Evolutionary conservation across 2,888 invertebrate genomes (phyloP).

Genomic region (Syrista parreyssii): DNA sequence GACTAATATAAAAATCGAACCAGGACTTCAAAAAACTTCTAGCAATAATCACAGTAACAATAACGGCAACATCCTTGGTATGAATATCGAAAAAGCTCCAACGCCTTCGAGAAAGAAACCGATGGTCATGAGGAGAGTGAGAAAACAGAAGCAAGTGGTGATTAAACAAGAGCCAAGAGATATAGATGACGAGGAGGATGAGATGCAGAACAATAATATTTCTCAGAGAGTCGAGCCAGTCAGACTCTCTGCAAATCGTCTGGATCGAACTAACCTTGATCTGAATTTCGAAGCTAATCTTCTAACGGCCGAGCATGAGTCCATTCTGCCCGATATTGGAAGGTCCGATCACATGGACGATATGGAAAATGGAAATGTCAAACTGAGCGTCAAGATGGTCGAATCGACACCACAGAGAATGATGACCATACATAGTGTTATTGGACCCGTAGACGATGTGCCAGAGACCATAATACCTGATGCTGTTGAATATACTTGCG

Average conservation of each 20-base stretch:
- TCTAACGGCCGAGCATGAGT: slow-evolving; percentile 44
- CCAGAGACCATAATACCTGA: slow-evolving; percentile 69
- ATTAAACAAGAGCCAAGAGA: slow-evolving; percentile 52
- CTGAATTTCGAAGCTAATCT: slow-evolving; percentile 57
- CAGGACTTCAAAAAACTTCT: slow-evolving; percentile 32
- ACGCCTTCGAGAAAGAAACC: slow-evolving; percentile 33
- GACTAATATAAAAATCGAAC: slow-evolving; percentile 34
- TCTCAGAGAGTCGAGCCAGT: slow-evolving; percentile 13
- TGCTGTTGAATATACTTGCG: slow-evolving; percentile 77
- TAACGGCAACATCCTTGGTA: slow-evolving; percentile 48
- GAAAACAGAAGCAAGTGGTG: slow-evolving; percentile 34
- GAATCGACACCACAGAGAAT: slow-evolving; percentile 50
- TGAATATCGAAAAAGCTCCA: slow-evolving; percentile 31
- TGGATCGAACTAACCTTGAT: slow-evolving; percentile 54
- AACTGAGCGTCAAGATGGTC: slow-evolving; percentile 53
- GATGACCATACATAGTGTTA: slow-evolving; percentile 35
- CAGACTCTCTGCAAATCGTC: slow-evolving; percentile 32
- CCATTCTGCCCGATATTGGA: slow-evolving; percentile 52
- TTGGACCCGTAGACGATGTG: slow-evolving; percentile 65
- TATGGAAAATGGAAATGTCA: slow-evolving; percentile 41
- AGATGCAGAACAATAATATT: slow-evolving; percentile 36
- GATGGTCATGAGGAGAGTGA: slow-evolving; percentile 34
- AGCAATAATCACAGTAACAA: slow-evolving; percentile 52
- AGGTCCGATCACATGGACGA: slow-evolving; percentile 40
- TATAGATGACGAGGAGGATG: slow-evolving; percentile 22